Conservation (phyloP, 2,113 vertebrate species). For the Diadophis punctatus region DNA sequence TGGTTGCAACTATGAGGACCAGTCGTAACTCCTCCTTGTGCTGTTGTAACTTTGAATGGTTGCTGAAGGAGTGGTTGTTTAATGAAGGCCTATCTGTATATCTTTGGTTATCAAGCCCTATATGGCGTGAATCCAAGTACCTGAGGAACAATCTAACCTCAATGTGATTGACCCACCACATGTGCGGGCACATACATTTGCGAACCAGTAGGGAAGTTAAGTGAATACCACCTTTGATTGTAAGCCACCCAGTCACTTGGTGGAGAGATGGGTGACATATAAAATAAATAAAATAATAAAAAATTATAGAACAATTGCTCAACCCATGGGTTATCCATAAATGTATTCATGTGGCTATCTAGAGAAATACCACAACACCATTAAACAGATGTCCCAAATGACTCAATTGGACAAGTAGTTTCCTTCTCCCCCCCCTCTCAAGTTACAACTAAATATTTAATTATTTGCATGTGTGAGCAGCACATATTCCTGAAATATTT, state of each 20-base stretch:
- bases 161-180: background rate
- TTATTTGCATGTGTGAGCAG: background rate
- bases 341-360: background rate
- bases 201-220: too few species aligned
- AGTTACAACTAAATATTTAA: background rate
- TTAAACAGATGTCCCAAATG: background rate
- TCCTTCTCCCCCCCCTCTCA: background rate
- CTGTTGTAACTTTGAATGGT: background rate
- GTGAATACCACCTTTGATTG: too few species aligned
- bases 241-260: background rate
- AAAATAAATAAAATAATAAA: background rate
- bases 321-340: background rate
- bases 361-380: background rate
- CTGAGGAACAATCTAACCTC: background rate
- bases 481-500: background rate
- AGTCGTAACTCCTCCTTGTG: background rate
- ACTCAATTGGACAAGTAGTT: background rate
- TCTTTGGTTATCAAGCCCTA: background rate
- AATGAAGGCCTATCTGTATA: background rate
- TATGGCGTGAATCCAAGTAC: background rate
- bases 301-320: background rate
- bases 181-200: too few species aligned
- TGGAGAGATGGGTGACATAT: background rate
- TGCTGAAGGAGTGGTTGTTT: background rate
- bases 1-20: background rate